Evolutionary conservation across 1,140 invertebrate species (phyloP), one percentile per base, ranked within the genome.

Genomic region (Drosophila suzukii): DNA sequence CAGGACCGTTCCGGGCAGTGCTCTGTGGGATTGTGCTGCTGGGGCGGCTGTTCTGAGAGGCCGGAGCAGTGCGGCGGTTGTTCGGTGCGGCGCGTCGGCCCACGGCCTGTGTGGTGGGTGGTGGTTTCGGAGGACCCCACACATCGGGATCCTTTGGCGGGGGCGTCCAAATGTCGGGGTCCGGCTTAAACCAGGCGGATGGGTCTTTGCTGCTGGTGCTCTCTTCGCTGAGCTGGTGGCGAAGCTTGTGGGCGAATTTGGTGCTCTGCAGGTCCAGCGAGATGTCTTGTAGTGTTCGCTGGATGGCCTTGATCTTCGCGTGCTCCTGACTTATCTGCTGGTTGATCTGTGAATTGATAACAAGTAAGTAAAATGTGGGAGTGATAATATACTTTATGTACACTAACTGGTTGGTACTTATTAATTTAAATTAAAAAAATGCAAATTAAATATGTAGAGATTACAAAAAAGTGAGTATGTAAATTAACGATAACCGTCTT

Each of bases 301-400:
- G 95, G 32, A 96, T 95, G 50, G 96, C 95, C 93, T 98, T 98
- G 1, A 99, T 95, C 92, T 97, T 96, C 89, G 98, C 97, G 93
- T 97, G 98, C 93, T 99, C 98, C 51, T 95, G 94, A 30, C 95
- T 95, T 81, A 99, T 96, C 93, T 98, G 96, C 81, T 97, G 96
- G 90, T 98, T 97, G 11, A 98, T 95, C 97, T 98, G 27, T 10
- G 8, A 8, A 47, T 24, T 12, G 3, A 20, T 17, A 11, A 7
- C 20, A 36, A 36, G 10, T 32, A 15, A 32, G 47, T 50, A 6
- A 15, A 13, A 47, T n/a, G 7, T 39, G 13, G 13, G 12, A 39
- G 3, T 39, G 13, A 24, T 24, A 24, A 24, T 24, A 24, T 24
- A 24, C 2, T 24, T 24, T 24, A 24, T n/a, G n/a, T n/a, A n/a